Evolutionary conservation across 2,113 vertebrate species (phyloP).

Genomic region (Chionomys nivalis): DNA sequence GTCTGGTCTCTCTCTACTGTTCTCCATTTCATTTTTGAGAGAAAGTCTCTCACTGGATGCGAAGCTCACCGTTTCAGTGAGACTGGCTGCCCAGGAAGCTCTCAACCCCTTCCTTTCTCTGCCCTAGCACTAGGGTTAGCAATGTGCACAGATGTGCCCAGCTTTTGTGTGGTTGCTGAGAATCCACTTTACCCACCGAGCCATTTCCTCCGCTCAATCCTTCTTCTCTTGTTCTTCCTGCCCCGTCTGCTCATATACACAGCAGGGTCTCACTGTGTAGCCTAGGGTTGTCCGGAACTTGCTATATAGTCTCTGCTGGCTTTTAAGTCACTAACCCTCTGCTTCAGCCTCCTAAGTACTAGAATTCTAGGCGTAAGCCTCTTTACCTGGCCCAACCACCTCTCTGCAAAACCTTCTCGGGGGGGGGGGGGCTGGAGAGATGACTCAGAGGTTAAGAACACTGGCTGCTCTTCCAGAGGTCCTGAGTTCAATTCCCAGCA

Average conservation of each 20-base stretch:
- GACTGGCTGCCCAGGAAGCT: neutral
- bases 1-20: neutral
- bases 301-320: neutral
- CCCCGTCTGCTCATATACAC: neutral
- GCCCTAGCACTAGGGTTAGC: neutral
- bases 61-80: neutral
- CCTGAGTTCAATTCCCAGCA: no score
- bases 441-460: no score
- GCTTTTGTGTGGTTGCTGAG: neutral
- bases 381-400: accelerated
- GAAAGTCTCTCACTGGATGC: neutral
- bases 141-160: neutral
- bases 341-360: neutral
- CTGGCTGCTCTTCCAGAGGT: no score
- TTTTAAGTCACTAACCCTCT: neutral
- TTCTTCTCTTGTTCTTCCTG: neutral
- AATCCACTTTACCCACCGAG: neutral
- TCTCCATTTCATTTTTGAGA: neutral
- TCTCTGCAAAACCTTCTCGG: neutral
- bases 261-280: neutral
- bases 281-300: neutral
- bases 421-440: no score
- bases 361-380: neutral
- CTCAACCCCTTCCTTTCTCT: neutral
- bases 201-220: neutral